Evolutionary conservation across 1,140 invertebrate genomes (phyloP).

Genomic region (Bombus affinis): DNA sequence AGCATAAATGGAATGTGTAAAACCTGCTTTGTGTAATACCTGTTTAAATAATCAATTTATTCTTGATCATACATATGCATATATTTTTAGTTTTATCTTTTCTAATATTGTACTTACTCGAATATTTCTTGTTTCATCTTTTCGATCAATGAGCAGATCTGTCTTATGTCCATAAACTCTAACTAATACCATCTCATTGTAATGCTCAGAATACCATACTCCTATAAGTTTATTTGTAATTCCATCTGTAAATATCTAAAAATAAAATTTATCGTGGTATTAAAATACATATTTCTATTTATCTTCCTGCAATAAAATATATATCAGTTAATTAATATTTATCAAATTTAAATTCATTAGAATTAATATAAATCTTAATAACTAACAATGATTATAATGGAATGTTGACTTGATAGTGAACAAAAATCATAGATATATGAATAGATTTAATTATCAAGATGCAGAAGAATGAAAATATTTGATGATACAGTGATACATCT

Average conservation of each 20-base stretch:
- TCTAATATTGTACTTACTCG: constrained; percentile 78
- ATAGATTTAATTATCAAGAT: constrained; percentile 3
- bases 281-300: background rate
- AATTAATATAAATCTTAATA: background rate
- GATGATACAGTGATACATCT: background rate
- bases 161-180: constrained; percentile 97
- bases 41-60: constrained; percentile 78
- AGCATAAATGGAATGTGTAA: constrained; percentile 94
- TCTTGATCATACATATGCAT: constrained; percentile 11
- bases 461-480: background rate
- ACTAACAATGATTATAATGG: background rate
- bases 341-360: background rate
- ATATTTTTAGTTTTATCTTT: background rate
- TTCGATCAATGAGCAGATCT: constrained; percentile 95
- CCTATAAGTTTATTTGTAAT: constrained; percentile 97
- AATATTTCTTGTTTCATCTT: constrained; percentile 90
- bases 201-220: constrained; percentile 83
- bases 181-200: constrained; percentile 91
- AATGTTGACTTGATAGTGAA: background rate
- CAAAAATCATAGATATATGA: background rate
- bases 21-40: constrained; percentile 89
- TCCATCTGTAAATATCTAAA: constrained; percentile 95
- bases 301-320: background rate
- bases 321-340: background rate
- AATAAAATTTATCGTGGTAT: constrained; percentile 2